phyloP scores from a whole-genome alignment of 2,888 invertebrate genomes.

The Lycaena phlaeas region DNA sequence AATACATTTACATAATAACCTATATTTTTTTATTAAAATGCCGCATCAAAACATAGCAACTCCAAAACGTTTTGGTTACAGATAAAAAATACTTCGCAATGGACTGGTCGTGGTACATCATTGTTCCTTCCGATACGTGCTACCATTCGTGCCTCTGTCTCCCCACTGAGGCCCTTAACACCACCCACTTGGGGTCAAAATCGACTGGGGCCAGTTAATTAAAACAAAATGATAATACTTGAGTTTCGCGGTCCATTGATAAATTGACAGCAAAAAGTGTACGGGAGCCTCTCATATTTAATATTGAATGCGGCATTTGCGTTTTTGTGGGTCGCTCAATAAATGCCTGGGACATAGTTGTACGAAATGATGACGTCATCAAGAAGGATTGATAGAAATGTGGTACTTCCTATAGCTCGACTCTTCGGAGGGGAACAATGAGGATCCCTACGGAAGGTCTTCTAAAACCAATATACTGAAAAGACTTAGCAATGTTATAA shows the following conservation, averaged over 20 bases:
- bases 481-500: no score
- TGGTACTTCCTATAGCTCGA: no score
- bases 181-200: slow-evolving; percentile 12
- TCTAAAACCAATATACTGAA: no score
- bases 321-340: background rate
- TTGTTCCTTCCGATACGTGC: slow-evolving; percentile 54
- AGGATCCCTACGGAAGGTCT: no score
- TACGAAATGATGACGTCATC: no score
- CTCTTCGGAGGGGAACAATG: no score
- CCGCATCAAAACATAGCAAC: slow-evolving; percentile 21
- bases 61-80: slow-evolving; percentile 38
- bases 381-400: no score
- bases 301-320: slow-evolving; percentile 6
- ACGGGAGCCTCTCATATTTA: slow-evolving; percentile 10
- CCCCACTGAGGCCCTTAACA: slow-evolving; percentile 14
- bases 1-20: no score
- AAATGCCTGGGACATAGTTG: background rate
- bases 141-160: slow-evolving; percentile 30
- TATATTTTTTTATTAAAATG: no score
- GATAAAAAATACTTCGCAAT: slow-evolving; percentile 46
- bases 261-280: slow-evolving; percentile 21
- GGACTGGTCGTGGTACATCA: slow-evolving; percentile 58
- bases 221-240: slow-evolving; percentile 22
- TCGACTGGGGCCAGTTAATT: slow-evolving; percentile 21
- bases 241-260: slow-evolving; percentile 23